phyloP scores from a whole-genome alignment of 2,888 invertebrate species.

The Acrobasis suavella region DNA sequence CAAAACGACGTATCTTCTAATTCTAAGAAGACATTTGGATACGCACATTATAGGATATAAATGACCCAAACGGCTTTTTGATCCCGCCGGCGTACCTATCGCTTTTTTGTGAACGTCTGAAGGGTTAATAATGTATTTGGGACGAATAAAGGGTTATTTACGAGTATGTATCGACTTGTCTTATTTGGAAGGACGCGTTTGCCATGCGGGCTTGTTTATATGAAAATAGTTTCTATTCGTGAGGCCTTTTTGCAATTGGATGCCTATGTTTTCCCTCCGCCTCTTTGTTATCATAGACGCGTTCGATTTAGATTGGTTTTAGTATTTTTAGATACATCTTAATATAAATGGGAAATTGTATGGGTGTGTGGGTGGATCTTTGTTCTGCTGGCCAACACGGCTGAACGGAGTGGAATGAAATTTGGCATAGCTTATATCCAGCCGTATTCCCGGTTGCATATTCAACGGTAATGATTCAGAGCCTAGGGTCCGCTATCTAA shows the following conservation, averaged over 20 bases:
- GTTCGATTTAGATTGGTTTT: no score
- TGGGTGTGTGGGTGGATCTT: no score
- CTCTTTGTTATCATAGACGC: background rate
- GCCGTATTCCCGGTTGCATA: no score
- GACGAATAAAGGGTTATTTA: slow-evolving; percentile 20
- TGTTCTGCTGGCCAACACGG: no score
- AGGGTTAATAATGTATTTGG: slow-evolving; percentile 27
- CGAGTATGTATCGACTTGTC: slow-evolving; percentile 5
- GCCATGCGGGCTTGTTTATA: slow-evolving; percentile 1
- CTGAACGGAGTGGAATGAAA: no score
- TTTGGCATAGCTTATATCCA: no score
- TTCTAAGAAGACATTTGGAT: slow-evolving; percentile 7
- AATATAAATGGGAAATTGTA: no score
- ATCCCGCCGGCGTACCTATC: slow-evolving; percentile 17
- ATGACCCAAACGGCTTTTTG: slow-evolving; percentile 17
- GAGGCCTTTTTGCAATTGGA: background rate
- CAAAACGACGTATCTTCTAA: background rate
- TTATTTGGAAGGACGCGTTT: slow-evolving; percentile 2
- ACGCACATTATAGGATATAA: slow-evolving; percentile 14
- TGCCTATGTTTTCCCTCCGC: background rate
- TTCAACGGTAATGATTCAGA: no score
- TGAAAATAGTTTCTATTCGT: background rate
- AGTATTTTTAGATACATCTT: no score
- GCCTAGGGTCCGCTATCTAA: no score
- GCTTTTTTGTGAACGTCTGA: slow-evolving; percentile 19